Conservation (phyloP, 2,888 invertebrate species). For the Meiosimyza platycephala region DNA sequence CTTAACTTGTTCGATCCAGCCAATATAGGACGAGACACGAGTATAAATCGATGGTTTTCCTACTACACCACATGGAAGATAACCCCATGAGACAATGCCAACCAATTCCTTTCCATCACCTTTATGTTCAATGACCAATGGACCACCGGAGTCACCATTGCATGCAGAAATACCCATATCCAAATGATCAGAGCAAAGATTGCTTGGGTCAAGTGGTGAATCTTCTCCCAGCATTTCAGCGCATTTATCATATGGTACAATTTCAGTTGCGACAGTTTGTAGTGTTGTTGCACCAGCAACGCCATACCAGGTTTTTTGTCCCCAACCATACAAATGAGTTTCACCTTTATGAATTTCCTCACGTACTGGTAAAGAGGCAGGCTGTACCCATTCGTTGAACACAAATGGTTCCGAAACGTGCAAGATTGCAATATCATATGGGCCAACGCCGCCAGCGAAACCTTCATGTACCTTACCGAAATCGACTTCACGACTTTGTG, state of each 20-base stretch:
- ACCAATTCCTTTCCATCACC: slow-evolving; percentile 55
- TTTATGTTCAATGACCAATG: slow-evolving; percentile 53
- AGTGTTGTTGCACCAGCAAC: slow-evolving; percentile 52
- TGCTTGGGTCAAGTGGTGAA: slow-evolving; percentile 58
- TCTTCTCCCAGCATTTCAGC: slow-evolving; percentile 47
- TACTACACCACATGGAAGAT: slow-evolving; percentile 65
- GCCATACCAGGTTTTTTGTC: slow-evolving; percentile 55
- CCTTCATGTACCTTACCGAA: slow-evolving; percentile 59
- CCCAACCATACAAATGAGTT: slow-evolving; percentile 68
- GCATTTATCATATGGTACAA: slow-evolving; percentile 55
- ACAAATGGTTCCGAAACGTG: slow-evolving; percentile 54
- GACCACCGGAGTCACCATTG: slow-evolving; percentile 65
- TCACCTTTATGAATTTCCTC: slow-evolving; percentile 55
- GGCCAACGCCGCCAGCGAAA: slow-evolving; percentile 64
- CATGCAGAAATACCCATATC: slow-evolving; percentile 65
- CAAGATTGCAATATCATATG: slow-evolving; percentile 71
- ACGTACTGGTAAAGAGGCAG: slow-evolving; percentile 62
- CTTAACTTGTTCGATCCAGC: slow-evolving; percentile 61
- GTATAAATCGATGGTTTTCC: slow-evolving; percentile 68
- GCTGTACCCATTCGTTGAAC: slow-evolving; percentile 58
- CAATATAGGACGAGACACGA: slow-evolving; percentile 64
- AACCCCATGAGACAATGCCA: slow-evolving; percentile 69
- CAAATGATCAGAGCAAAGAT: slow-evolving; percentile 68
- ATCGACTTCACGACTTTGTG: slow-evolving; percentile 57
- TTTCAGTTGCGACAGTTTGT: slow-evolving; percentile 56